Conservation (phyloP, 2,113 vertebrate genomes). For the Stigmatopora argus region DNA sequence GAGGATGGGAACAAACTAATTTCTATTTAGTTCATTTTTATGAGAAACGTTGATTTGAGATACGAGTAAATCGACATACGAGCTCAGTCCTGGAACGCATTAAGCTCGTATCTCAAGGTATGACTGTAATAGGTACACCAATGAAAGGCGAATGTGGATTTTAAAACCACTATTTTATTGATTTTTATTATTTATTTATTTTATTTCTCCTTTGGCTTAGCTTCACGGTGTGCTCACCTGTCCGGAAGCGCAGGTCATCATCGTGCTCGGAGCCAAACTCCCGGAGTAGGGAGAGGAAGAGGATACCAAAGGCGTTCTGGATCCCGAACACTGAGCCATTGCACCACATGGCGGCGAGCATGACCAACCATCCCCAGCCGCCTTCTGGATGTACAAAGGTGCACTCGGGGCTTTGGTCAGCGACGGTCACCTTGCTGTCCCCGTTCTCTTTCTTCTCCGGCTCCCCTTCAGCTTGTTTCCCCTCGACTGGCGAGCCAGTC, state of each 20-base stretch:
- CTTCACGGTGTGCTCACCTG: slow-evolving; percentile 71
- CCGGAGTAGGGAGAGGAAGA: slow-evolving; percentile 79
- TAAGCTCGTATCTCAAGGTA: too few species aligned
- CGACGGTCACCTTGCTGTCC: slow-evolving; percentile 11
- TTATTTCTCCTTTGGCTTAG: too few species aligned
- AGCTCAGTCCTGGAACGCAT: too few species aligned
- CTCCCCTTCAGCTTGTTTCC: slow-evolving; percentile 6
- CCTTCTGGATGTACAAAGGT: slow-evolving; percentile 81
- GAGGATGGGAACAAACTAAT: too few species aligned
- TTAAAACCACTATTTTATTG: background rate
- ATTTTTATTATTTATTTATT: too few species aligned
- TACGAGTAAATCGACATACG: too few species aligned
- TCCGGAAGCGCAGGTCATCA: slow-evolving; percentile 78
- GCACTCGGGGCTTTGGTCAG: slow-evolving; percentile 17
- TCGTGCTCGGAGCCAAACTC: slow-evolving; percentile 76
- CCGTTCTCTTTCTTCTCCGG: slow-evolving; percentile 44
- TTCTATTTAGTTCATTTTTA: too few species aligned
- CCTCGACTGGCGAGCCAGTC: slow-evolving; percentile 8
- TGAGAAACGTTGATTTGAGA: too few species aligned
- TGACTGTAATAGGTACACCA: too few species aligned
- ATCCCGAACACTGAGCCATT: slow-evolving; percentile 95
- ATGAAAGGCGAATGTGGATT: too few species aligned
- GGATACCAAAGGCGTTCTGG: slow-evolving; percentile 90
- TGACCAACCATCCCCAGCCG: slow-evolving; percentile 96
- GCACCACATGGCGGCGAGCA: slow-evolving; percentile 96